Evolutionary conservation across 2,888 invertebrate species (phyloP), one percentile per base, ranked within the genome.

Genomic region (Cantharis rufa): DNA sequence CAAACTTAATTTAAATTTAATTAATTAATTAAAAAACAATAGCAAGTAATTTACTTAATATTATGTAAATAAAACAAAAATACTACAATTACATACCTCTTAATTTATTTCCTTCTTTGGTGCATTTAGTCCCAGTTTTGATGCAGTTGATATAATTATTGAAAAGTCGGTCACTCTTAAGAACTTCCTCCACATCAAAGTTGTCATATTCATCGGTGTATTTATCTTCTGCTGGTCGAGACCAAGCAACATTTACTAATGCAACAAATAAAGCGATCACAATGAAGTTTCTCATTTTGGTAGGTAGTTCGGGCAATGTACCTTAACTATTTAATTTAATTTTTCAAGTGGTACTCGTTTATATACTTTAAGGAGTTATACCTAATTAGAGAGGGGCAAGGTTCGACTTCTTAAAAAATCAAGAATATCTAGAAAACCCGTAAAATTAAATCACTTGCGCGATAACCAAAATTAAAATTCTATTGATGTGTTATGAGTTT

Each of bases 71-170:
- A 75, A 72, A 66, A 48, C n/a, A 13, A 13, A 1, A n/a, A 32
- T n/a, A 48, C 9, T 48, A 7, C 5, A n/a, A 2, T 72, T 24
- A 69, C 90, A 89, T 85, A 94, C 94, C 90, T 89, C 92, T 94
- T 3, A 94, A 87, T 86, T 92, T 92, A 81, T 90, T 90, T 76
- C 91, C 94, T 83, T 94, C 94, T 4, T 93, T 89, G 1, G 91
- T 93, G 85, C 94, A 94, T 68, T 90, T 91, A 9, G 92, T 92
- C 74, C 87, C 88, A 0, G 90, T 91, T 81, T 93, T 85, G 28
- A 94, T 82, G 82, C 94, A 94, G 77, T 92, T 90, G 64, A 92
- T 87, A 83, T 94, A 93, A 66, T 91, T 91, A 27, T 88, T 87
- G 1, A 94, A 86, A 10, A 94, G 88, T 18, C 93, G 89, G 18